Percentiles rank a stretch among this genome's conserved stretches.
phyloP scores from a whole-genome alignment of 1,140 invertebrate species.

The Danaus melanippus region DNA sequence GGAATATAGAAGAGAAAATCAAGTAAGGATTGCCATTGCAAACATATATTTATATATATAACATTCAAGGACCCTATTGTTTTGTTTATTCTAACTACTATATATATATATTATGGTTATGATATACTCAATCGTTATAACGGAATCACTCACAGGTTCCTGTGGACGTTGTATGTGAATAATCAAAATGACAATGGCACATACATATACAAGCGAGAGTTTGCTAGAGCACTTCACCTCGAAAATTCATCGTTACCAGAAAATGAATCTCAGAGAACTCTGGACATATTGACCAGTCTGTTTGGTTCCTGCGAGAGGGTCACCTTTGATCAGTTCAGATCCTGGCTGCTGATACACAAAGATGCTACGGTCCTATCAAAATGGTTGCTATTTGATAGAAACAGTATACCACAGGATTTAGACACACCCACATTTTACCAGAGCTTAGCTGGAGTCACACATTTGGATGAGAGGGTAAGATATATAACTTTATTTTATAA shows the following conservation, averaged over 20 bases:
- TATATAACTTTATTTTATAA: not conserved
- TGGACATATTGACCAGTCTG: constrained; percentile 66
- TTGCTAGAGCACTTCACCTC: constrained; percentile 78
- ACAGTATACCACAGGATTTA: constrained; percentile 83
- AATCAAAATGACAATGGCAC: constrained; percentile 85
- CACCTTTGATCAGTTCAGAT: constrained; percentile 81
- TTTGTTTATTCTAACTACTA: constrained; percentile 1
- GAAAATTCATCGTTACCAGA: constrained; percentile 64
- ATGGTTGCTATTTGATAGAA: constrained; percentile 83
- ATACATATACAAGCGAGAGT: constrained; percentile 83
- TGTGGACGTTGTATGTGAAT: constrained; percentile 89
- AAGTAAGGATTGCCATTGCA: constrained; percentile 75
- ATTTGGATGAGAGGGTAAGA: constrained; percentile 81
- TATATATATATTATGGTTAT: not conserved
- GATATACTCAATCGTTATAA: constrained; percentile 1
- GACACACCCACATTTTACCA: constrained; percentile 94
- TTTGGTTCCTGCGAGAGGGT: constrained; percentile 74
- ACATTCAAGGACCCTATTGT: not conserved
- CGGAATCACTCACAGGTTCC: constrained; percentile 74
- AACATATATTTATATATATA: not conserved
- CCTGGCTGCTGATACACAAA: constrained; percentile 80
- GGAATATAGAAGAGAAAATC: constrained; percentile 87
- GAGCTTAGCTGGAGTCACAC: constrained; percentile 91
- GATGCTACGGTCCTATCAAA: constrained; percentile 85
- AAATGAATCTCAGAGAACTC: constrained; percentile 40